Evolutionary conservation across 2,888 invertebrate genomes (phyloP), one percentile per base, ranked within the genome.

Genomic region (Campoplex nolae): DNA sequence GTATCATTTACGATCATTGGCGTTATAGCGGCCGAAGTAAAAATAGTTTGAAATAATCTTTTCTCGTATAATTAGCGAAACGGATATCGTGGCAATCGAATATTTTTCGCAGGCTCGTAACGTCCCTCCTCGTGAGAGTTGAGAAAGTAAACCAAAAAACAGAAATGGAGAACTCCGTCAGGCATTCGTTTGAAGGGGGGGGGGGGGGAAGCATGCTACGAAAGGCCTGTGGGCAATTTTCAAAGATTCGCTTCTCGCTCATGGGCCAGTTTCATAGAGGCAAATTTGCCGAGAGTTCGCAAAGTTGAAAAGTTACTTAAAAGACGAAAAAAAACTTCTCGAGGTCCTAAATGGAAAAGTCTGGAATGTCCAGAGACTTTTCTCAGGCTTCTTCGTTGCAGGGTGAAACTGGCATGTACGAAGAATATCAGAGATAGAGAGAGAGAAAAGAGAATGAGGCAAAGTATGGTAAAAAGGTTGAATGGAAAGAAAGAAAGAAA

Each of bases 1-100:
- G 78, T 58, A 75, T 62, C 42, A 85, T 85, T 85, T 81, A 85
- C 81, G 85, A 81, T 80, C 78, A 78, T 74, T 76, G 67, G 76
- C 76, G 71, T 77, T 67, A 38, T 6, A 62, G 77, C 73, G 58
- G 81, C 77, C 62, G 2, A 38, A 6, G 38, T 6, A 11, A 65
- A 48, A 28, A 54, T 38, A 56, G 28, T 32, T 11, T 67, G 71
- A 68, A 77, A 73, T 77, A 77, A 75, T 56, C 45, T 76, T 56
- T 45, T 8, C 48, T 18, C 54, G 16, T 35, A 16, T 8, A 16
- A n/a, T 35, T 35, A 58, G 56, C 48, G 16, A 65, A 51, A 28
- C 32, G 58, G 0, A 16, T 28, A 28, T 42, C 0, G 28, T 23
- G 48, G 45, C 4, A 65, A 35, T 62, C 3, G 13, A 62, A 48